Base-by-base conservation (phyloP, 92 coral and sea anemone genomes). In the Actinernus sp. region DNA sequence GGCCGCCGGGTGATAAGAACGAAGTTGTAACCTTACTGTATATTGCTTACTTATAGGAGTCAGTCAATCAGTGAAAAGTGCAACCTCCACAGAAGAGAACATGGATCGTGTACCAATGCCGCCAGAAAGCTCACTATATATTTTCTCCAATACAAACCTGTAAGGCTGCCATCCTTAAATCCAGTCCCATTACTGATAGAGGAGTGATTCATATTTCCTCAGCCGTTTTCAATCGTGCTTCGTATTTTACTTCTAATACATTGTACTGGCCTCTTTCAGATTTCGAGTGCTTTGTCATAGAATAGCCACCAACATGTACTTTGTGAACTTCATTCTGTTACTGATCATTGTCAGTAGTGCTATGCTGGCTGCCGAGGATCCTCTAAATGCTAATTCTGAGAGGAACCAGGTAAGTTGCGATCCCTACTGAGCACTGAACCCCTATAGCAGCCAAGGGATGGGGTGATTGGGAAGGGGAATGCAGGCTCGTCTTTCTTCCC, bases 81-180 rank as follows among this genome's bases (percentile, higher is more conserved):
- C 68, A 8, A 77, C 68, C 8, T 47, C 74, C 2, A 74, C 83
- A 22, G 1, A 54, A 27, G 82, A 61, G 16, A 70, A 47, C 55
- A 65, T 88, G 32, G 96, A 90, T 39, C 90, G 79, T 31, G 95
- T 86, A 18, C 98, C 98, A 0, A 94, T 94, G 98, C 98, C 98
- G 4, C 88, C 84, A 10, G 89, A 91, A 34, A 86, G 83, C 14
- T 73, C 98, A 0, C 55, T 87, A 65, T 94, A 91, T 49, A 61
- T 94, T n/a, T 94, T 94, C 73, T 94, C 98, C 18, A 31, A 79
- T 1, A 94, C 97, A n/a, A 94, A 94, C 95, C 54, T 83, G 98
- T 94, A 65, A 49, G 96, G 40, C n/a, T n/a, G n/a, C n/a, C n/a
- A n/a, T n/a, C n/a, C n/a, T n/a, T n/a, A n/a, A n/a, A n/a, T n/a